Base-by-base conservation (phyloP, 53 echinoderm and acorn worm genomes). In the Temnopleurus reevesii region DNA sequence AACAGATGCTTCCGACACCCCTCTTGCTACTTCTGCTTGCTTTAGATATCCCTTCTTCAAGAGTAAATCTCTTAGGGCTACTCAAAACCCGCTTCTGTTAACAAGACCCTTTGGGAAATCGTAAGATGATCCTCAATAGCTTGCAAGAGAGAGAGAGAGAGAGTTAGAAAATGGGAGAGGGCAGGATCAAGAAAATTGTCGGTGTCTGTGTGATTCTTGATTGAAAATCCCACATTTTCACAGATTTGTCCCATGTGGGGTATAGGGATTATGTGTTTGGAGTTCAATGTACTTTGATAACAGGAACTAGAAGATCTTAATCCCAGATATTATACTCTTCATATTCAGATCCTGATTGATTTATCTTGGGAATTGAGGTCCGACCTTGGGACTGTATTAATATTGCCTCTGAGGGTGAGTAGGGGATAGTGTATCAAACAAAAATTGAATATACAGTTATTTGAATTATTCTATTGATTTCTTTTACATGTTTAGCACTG, bases 81-180 rank as follows among this genome's bases (percentile, higher is more conserved):
- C 76, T 76, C 43, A 76, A 41, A 76, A 21, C 12, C 76, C 25
- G 76, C 76, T 44, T 76, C 76, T 76, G 76, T 76, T 44, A 76
- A 29, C 76, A 4, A 66, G 43, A 41, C 45, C 76, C 76, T 76
- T 25, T 45, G 76, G 76, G 76, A 76, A 44, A 45, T 45, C 12
- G 76, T 44, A 43, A 76, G 76, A 45, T 44, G 45, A 76, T 76
- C 45, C 76, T 76, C 10, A 34, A 45, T 24, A 76, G 45, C 8
- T 15, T 66, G 38, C 34, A 12, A 27, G 58, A 58, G 27, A 26
- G 63, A 33, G 33, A 31, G 33, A 33, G 63, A 63, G 63, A 63
- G 63, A n/a, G n/a, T n/a, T n/a, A n/a, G n/a, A n/a, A n/a, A n/a
- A n/a, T n/a, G n/a, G n/a, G 63, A 33, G 33, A 31, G 33, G 61